Evolutionary conservation across 2,797 vertebrate genomes (phyloP).

Genomic region (Poeciliopsis infans): DNA sequence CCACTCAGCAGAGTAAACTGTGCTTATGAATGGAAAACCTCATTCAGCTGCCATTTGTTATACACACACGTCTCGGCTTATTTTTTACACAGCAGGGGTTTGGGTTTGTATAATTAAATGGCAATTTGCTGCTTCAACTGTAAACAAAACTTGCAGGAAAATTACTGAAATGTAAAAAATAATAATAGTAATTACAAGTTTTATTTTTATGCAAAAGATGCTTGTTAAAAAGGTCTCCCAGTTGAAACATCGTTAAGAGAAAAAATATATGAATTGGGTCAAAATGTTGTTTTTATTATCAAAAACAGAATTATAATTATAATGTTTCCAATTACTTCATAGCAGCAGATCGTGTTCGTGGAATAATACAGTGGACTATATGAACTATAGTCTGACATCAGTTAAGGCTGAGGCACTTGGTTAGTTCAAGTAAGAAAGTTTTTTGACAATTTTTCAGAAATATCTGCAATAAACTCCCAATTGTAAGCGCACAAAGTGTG

Average conservation of each 20-base stretch:
- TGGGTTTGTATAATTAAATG: neutral
- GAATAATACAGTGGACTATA: neutral
- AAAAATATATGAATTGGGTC: neutral
- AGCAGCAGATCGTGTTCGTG: neutral
- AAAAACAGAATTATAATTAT: neutral
- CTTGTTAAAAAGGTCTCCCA: neutral
- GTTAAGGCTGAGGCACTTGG: no score
- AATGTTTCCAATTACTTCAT: neutral
- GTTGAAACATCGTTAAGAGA: neutral
- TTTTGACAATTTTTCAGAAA: no score
- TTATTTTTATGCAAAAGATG: neutral
- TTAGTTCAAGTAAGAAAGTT: no score
- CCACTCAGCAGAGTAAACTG: constrained; percentile 17
- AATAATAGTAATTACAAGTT: neutral
- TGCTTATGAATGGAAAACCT: constrained; percentile 17
- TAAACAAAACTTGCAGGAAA: neutral
- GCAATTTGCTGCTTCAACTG: neutral
- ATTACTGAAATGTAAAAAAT: neutral
- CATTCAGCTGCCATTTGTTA: constrained; percentile 1
- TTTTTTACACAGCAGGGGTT: neutral
- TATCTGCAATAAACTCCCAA: no score
- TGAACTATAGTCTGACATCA: no score
- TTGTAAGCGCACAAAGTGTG: no score
- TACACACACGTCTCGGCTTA: neutral
- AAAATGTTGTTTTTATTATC: neutral